Conservation (phyloP, 2,888 invertebrate genomes). For the Ernsta delagoae region DNA sequence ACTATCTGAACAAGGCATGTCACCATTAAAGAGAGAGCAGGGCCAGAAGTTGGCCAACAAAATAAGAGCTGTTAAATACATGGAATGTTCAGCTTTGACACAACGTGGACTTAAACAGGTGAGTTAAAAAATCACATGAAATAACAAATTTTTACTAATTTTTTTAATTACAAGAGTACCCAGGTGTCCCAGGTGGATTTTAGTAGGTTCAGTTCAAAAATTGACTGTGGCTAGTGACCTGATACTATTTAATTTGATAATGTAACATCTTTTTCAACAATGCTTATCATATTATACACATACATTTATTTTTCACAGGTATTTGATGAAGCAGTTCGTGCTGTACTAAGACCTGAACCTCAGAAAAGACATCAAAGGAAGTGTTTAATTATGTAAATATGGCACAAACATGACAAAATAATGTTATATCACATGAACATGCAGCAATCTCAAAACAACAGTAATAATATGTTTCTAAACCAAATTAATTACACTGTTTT, state of each 20-base stretch:
- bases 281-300: too few relatives aligned
- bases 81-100: conserved; percentile 99
- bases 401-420: conserved; percentile 58
- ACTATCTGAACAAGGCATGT: conserved; percentile 96
- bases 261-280: neutral
- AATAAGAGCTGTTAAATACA: conserved; percentile 99
- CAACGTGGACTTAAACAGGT: conserved; percentile 98
- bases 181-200: too few relatives aligned
- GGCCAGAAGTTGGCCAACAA: conserved; percentile 99
- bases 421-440: conserved; percentile 53
- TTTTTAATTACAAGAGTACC: too few relatives aligned
- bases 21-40: conserved; percentile 98
- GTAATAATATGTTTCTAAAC: conserved; percentile 83
- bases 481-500: conserved; percentile 40
- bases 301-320: conserved; percentile 86
- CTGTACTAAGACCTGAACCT: conserved; percentile 98
- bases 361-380: conserved; percentile 97
- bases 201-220: too few relatives aligned
- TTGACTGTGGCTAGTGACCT: too few relatives aligned
- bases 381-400: conserved; percentile 91
- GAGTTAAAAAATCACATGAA: neutral
- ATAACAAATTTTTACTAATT: neutral
- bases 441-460: conserved; percentile 73
- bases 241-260: too few relatives aligned
- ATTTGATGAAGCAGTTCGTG: conserved; percentile 99